Conservation (phyloP, 1,140 invertebrate species). For the Zaprionus camerounensis region DNA sequence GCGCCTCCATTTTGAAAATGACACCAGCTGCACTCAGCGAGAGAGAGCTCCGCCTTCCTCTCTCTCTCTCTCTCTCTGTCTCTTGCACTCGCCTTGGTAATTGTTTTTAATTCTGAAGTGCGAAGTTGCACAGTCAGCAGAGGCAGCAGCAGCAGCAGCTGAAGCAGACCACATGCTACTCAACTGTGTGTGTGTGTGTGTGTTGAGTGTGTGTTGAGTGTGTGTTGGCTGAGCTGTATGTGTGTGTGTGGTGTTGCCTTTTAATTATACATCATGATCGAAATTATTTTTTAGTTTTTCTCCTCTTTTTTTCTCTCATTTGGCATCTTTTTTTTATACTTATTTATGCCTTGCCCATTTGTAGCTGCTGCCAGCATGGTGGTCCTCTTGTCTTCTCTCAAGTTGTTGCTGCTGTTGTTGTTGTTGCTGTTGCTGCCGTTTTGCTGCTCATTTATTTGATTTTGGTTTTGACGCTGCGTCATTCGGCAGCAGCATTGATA, state of each 20-base stretch:
- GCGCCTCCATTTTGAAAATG: constrained; percentile 83
- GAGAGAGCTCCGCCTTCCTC: constrained; percentile 60
- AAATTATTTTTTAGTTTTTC: constrained; percentile 72
- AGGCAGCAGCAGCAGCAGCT: constrained; percentile 40
- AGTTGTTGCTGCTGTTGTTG: constrained; percentile 42
- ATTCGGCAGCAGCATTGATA: constrained; percentile 69
- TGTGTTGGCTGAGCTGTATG: constrained; percentile 39
- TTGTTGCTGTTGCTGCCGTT: constrained; percentile 60
- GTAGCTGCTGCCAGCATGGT: constrained; percentile 74
- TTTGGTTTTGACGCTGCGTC: constrained; percentile 76
- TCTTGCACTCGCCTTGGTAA: constrained; percentile 42
- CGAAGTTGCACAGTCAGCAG: constrained; percentile 79
- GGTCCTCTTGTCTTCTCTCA: constrained; percentile 73
- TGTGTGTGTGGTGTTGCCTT: constrained; percentile 63
- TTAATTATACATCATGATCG: constrained; percentile 82
- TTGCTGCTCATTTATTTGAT: constrained; percentile 76
- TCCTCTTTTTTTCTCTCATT: constrained; percentile 51
- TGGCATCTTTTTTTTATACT: constrained; percentile 67
- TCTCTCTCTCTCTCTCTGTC: neutral
- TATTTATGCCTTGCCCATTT: constrained; percentile 79
- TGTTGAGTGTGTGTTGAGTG: constrained; percentile 51
- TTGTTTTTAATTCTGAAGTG: constrained; percentile 81
- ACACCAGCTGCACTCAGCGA: constrained; percentile 56
- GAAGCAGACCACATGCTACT: constrained; percentile 40
- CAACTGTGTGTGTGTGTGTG: constrained; percentile 20